A percentile compares a stretch with the other conserved stretches of the same genome.
These are phyloP conservation scores for Onychomys leucogaster DNA, from an alignment of 2,797 vertebrate genomes.

Conservation along the genomic window DNA sequence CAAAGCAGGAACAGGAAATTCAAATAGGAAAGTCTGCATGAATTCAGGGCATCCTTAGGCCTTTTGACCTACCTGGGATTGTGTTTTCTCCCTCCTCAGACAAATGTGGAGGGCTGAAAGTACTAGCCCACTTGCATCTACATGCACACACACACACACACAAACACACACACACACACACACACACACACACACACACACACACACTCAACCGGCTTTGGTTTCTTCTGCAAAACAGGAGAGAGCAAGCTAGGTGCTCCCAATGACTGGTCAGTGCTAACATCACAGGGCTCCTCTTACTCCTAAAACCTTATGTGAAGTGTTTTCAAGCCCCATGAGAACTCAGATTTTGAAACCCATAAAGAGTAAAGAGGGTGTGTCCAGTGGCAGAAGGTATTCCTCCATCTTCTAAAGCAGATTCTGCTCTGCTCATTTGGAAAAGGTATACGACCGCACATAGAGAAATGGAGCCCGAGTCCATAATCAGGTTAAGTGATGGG, in stretches of 20 bases:
- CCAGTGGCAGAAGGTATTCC: conserved; percentile 45
- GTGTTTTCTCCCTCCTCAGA: neutral
- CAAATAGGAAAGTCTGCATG: neutral
- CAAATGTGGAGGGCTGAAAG: neutral
- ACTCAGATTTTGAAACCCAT: conserved; percentile 45
- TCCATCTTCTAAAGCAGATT: conserved; percentile 61
- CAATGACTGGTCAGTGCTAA: neutral
- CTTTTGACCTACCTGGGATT: neutral
- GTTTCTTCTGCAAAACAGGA: neutral
- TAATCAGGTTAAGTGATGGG: neutral
- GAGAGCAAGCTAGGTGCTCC: neutral
- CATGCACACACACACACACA: neutral
- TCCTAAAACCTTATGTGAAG: conserved; percentile 41
- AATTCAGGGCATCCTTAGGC: neutral
- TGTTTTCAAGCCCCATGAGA: conserved; percentile 44
- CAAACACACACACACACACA: no score
- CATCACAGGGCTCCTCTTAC: neutral
- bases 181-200: no score
- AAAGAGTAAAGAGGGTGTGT: conserved; percentile 61
- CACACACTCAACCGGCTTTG: neutral
- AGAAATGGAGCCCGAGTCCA: neutral
- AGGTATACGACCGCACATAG: neutral
- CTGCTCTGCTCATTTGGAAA: conserved; percentile 48
- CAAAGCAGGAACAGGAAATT: neutral
- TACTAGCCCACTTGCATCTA: neutral